A percentile compares a stretch with the other conserved stretches of the same genome.
These are phyloP conservation scores for Alethe diademata DNA, from an alignment of 2,113 vertebrate genomes.

Conservation along the genomic window DNA sequence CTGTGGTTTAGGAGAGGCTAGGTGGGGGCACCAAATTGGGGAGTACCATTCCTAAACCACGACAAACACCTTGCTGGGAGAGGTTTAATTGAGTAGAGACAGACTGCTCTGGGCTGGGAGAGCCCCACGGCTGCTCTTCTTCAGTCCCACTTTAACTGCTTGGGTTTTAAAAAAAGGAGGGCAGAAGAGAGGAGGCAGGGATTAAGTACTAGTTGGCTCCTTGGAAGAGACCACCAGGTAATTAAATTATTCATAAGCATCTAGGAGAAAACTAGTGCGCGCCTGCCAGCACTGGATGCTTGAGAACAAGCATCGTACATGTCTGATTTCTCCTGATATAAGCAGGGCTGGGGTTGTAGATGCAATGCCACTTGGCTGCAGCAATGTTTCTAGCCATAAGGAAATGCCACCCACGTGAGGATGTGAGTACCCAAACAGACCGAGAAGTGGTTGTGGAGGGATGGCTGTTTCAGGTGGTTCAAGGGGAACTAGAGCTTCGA, in stretches of 20 bases:
- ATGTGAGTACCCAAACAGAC: not conserved
- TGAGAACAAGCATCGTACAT: not conserved
- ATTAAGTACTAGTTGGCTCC: not conserved
- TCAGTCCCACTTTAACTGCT: not conserved
- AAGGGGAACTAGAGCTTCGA: not conserved
- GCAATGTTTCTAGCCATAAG: not conserved
- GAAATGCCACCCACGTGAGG: not conserved
- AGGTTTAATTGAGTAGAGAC: not conserved
- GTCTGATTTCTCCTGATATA: not conserved
- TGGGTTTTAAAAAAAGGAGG: not conserved
- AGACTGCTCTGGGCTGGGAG: not conserved
- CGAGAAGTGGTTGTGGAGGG: not conserved
- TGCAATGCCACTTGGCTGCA: not conserved
- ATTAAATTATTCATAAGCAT: not conserved
- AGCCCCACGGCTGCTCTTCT: not conserved
- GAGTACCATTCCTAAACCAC: not conserved
- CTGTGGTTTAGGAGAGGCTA: not conserved
- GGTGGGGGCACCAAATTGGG: not conserved
- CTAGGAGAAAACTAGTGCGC: not conserved
- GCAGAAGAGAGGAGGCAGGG: not conserved
- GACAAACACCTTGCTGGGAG: not conserved
- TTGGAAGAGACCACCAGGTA: not conserved
- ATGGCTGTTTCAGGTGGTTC: not conserved
- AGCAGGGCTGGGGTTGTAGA: not conserved
- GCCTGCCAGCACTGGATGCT: not conserved